phyloP scores from a whole-genome alignment of 2,797 vertebrate species.

The Epinephelus coioides region DNA sequence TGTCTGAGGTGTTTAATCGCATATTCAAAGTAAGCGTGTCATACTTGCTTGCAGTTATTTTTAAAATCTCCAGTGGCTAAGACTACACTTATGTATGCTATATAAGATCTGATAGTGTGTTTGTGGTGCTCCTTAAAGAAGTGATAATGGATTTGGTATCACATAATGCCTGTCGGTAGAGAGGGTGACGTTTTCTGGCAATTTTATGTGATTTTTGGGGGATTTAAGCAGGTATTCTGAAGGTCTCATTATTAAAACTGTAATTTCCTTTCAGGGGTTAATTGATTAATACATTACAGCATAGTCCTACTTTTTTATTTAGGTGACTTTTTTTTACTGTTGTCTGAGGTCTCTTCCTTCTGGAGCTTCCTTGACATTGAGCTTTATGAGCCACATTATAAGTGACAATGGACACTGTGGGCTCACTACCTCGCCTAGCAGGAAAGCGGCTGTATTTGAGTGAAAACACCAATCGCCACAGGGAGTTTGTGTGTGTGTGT shows the following conservation, averaged over 20 bases:
- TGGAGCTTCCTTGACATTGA: slow-evolving; percentile 21
- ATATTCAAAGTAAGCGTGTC: neutral
- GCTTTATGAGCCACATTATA: slow-evolving; percentile 39
- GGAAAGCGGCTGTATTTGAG: slow-evolving; percentile 43
- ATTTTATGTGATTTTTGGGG: neutral
- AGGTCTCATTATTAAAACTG: neutral
- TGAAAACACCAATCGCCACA: slow-evolving; percentile 27
- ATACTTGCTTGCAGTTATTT: slow-evolving; percentile 3
- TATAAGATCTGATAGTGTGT: neutral
- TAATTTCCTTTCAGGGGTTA: neutral
- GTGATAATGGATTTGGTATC: neutral
- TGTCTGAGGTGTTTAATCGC: neutral
- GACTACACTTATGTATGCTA: neutral
- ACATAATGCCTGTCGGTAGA: too few species aligned
- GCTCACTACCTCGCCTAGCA: slow-evolving; percentile 18
- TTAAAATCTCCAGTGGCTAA: neutral
- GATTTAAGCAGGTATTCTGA: neutral
- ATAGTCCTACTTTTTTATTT: neutral
- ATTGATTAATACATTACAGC: neutral
- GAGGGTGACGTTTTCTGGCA: neutral
- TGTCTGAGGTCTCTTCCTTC: neutral
- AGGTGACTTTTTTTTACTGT: slow-evolving; percentile 4
- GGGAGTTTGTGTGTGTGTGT: slow-evolving; percentile 11
- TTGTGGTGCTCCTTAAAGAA: neutral
- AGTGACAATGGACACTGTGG: slow-evolving; percentile 31